Percentiles rank a stretch among this genome's conserved stretches.
phyloP scores from a whole-genome alignment of 2,888 invertebrate species.

The Drosophila anomelani region DNA sequence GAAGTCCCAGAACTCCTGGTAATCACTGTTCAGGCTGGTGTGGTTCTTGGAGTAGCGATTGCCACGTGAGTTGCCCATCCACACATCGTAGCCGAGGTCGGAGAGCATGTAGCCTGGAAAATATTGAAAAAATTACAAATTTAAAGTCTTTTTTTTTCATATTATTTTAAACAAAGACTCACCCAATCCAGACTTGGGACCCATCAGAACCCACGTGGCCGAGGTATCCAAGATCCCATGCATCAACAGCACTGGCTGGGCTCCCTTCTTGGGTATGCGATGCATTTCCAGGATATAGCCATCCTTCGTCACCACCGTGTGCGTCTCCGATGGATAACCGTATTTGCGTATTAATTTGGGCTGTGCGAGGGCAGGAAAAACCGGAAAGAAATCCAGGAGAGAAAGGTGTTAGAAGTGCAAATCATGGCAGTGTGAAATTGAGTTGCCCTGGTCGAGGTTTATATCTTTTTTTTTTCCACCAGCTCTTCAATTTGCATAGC shows the following conservation, averaged over 20 bases:
- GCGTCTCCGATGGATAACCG: conserved; percentile 88
- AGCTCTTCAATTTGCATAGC: conserved; percentile 64
- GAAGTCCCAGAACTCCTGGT: conserved; percentile 87
- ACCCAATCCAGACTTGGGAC: conserved; percentile 89
- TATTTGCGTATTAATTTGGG: conserved; percentile 87
- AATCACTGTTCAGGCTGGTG: conserved; percentile 81
- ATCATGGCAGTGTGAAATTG: conserved; percentile 72
- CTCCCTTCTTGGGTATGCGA: conserved; percentile 88
- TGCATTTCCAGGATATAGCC: conserved; percentile 92
- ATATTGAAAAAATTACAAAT: not conserved
- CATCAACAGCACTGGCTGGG: conserved; percentile 87
- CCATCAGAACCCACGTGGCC: conserved; percentile 90
- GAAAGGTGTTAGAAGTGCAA: conserved; percentile 59
- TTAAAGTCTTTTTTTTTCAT: not conserved
- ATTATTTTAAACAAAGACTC: conserved; percentile 28
- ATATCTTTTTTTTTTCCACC: conserved; percentile 2
- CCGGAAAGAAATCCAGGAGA: conserved; percentile 10
- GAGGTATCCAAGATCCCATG: conserved; percentile 91
- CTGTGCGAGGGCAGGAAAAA: conserved; percentile 72
- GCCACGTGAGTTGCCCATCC: conserved; percentile 85
- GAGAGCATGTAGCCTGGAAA: conserved; percentile 83
- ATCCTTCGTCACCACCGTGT: conserved; percentile 90
- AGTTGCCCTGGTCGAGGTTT: conserved; percentile 39
- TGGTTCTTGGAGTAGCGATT: conserved; percentile 84
- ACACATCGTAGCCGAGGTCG: conserved; percentile 84